Conservation (phyloP, 2,888 invertebrate species). For the Phrixothrix hirtus region DNA sequence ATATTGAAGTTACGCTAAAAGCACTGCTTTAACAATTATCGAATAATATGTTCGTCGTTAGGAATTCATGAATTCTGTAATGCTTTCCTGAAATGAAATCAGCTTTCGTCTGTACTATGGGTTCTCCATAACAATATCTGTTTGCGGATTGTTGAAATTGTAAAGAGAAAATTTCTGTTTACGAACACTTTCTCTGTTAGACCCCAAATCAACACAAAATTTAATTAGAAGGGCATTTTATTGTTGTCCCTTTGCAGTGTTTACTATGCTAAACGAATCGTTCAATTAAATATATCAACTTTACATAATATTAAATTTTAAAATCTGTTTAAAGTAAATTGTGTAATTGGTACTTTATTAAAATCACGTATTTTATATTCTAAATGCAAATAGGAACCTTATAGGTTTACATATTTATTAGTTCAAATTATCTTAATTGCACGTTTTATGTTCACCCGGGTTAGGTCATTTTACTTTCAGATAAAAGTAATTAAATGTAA, state of each 20-base stretch:
- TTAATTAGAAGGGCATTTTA: conserved; percentile 23
- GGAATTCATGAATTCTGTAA: conserved; percentile 26
- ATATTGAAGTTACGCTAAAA: conserved; percentile 12
- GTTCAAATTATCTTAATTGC: no score
- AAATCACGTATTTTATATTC: no score
- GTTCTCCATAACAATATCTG: conserved; percentile 22
- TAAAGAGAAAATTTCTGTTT: conserved; percentile 19
- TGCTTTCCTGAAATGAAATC: conserved; percentile 19
- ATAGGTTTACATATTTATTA: no score
- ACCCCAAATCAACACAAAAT: conserved; percentile 19
- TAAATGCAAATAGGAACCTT: no score
- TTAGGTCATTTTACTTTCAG: no score
- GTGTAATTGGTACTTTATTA: no score
- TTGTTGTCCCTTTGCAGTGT: conserved; percentile 12
- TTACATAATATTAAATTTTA: no score
- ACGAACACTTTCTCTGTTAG: conserved; percentile 16
- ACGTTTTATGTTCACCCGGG: no score
- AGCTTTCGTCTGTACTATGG: conserved; percentile 16
- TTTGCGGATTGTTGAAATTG: conserved; percentile 18
- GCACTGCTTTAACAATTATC: conserved; percentile 18
- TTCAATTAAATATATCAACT: not conserved
- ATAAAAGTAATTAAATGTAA: no score
- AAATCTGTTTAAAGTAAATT: no score
- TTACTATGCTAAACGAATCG: conserved; percentile 11
- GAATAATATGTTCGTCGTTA: conserved; percentile 25